Base-by-base conservation (phyloP, 2,888 invertebrate genomes). In the Tortricodes alternella region DNA sequence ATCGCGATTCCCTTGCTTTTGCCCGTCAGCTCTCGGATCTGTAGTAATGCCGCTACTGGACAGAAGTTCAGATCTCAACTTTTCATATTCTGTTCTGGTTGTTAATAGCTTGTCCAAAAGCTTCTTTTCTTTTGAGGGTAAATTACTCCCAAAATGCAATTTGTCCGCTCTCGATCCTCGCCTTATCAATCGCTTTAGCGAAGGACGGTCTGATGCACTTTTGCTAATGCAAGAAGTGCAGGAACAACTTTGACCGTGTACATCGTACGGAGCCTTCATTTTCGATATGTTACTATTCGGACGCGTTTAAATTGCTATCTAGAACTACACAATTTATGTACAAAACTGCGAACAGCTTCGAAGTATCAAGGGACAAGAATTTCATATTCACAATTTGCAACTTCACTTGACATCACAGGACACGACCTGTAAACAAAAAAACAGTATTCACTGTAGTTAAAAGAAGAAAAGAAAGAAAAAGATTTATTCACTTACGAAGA, bases 71-170 rank as follows among this genome's bases (percentile, higher is more conserved):
- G 65, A 72, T 61, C 78, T 74, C 4, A 81, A 66, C 46, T 79
- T 74, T 58, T 85, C 79, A 52, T 85, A 83, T 11, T 76, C 70
- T 5, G 76, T 82, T 63, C 78, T 76, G 4, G 83, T 83, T 66
- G 73, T 11, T 72, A 9, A 78, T 35, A 85, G 67, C 61, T 73
- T 79, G 21, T 74, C 65, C 6, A 85, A 60, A 21, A 84, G 62
- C 55, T 80, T 76, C 63, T 67, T 71, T 64, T 86, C 79, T 50
- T 71, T 71, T 34, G 75, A 59, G 15, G 80, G 78, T 60, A 80
- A 66, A 60, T 71, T 77, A 58, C 80, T 77, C 23, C 71, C 74
- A 18, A 68, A 67, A 46, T 74, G 76, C 13, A 80, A 67, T 64
- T 68, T 73, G 48, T 80, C 74, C 18, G 79, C 71, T 66, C 58